Evolutionary conservation across 1,140 invertebrate species (phyloP), one percentile per base, ranked within the genome.

Genomic region (Trachymyrmex cornetzi): DNA sequence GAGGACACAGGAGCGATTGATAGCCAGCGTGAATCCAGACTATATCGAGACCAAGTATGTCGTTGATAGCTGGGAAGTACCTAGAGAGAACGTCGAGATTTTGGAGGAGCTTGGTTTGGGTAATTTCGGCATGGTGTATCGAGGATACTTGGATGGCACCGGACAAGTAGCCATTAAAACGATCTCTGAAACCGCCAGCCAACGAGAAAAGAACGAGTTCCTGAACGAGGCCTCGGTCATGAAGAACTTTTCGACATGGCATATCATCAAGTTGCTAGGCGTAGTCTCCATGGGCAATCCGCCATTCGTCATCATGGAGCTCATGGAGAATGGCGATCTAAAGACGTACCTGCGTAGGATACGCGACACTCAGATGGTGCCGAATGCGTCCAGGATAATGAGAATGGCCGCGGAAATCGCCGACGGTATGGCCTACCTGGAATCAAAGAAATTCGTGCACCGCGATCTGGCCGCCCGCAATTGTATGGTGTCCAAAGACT

Each of bases 381-480:
- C 93, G 0, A 92, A 95, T n/a, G 90, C 92, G 1, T 92, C 94
- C n/a, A 93, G 95, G 87, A 94, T 96, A 48, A 89, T 95, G 19
- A 92, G 96, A 81, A 98, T 98, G 97, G 97, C 97, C 1, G 96
- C 96, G 3, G 97, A 98, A 94, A 98, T 98, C 61, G 97, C 97
- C 3, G 98, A 98, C 93, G 98, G 98, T 6, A 98, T 98, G 97
- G 96, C 97, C 0, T 98, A 98, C 92, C 93, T 98, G 53, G 95
- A 97, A 12, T 96, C 96, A 22, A 96, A 97, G 86, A 97, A 97
- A 90, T 97, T 97, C 93, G 96, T 98, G 16, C 98, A 98, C 94
- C 92, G 98, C 24, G 98, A 98, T 95, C 93, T 98, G 55, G 98
- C 98, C 4, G 97, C 97, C 3, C 95, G 98, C 81, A 98, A 98